A percentile compares a stretch with the other conserved stretches of the same genome.
phyloP scores from a whole-genome alignment of 37 sponge, comb jelly and placozoan genomes.

The Ianthella basta region DNA sequence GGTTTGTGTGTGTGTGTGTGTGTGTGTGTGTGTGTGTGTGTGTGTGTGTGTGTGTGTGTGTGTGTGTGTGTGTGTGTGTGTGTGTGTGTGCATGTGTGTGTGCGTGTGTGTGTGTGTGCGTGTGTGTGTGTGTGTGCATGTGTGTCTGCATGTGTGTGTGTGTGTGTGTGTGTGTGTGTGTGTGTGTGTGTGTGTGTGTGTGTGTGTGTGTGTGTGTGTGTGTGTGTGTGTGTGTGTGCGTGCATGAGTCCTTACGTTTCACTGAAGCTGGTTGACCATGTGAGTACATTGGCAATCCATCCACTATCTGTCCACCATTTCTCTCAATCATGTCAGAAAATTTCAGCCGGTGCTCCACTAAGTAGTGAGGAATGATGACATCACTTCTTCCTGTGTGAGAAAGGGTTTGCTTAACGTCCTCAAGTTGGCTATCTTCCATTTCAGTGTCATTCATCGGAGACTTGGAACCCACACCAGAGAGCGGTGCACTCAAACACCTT shows the following conservation, averaged over 20 bases:
- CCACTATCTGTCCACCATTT: background rate
- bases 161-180: constrained; percentile 18
- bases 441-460: too few relatives aligned
- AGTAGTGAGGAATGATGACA: background rate
- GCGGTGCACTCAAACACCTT: too few relatives aligned
- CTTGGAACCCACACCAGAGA: too few relatives aligned
- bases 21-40: constrained; percentile 24
- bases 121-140: constrained; percentile 11
- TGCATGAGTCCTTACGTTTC: background rate
- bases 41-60: constrained; percentile 19
- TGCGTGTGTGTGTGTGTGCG: constrained; percentile 28
- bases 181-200: constrained; percentile 26
- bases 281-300: background rate
- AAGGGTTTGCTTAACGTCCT: too few relatives aligned
- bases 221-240: constrained; percentile 23
- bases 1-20: constrained; percentile 25
- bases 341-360: background rate
- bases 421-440: too few relatives aligned
- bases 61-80: constrained; percentile 25
- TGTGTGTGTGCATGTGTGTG: constrained; percentile 1
- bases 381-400: too few relatives aligned
- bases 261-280: too few relatives aligned
- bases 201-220: constrained; percentile 23
- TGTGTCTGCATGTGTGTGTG: constrained; percentile 28
- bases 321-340: background rate